A percentile compares a stretch with the other conserved stretches of the same genome.
Conservation (phyloP, 2,797 vertebrate species). For the Paedocypris micromegethes region DNA sequence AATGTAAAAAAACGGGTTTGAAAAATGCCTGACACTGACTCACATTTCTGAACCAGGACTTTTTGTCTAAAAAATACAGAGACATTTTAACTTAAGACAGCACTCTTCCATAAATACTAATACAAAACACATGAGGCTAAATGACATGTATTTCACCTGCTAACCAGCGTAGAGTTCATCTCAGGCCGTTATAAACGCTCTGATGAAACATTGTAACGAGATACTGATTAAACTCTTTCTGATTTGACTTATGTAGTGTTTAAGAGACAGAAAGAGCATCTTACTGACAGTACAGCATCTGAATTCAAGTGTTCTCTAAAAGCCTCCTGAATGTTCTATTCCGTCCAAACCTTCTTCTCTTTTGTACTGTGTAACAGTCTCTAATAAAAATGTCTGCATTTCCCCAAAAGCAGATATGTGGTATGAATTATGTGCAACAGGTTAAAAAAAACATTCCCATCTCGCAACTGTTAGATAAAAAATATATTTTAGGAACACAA, state of each 20-base stretch:
- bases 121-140: not conserved
- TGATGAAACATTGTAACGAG: conserved; percentile 6
- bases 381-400: conserved; percentile 50
- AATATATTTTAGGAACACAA: conserved; percentile 64
- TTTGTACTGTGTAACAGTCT: conserved; percentile 27
- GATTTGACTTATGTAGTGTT: conserved; percentile 20
- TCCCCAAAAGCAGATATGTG: conserved; percentile 53
- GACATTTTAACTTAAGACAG: no score
- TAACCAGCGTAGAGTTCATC: not conserved
- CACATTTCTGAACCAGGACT: no score
- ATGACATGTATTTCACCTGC: not conserved
- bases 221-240: conserved; percentile 19
- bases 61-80: no score
- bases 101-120: not conserved
- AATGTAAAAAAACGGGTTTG: no score
- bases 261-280: conserved; percentile 6
- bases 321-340: conserved; percentile 53
- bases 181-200: conserved; percentile 7
- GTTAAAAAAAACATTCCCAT: conserved; percentile 58
- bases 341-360: conserved; percentile 19
- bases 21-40: no score
- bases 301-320: conserved; percentile 53
- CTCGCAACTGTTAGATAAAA: conserved; percentile 61
- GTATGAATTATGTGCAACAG: conserved; percentile 64
- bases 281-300: conserved; percentile 40